Evolutionary conservation across 1,140 invertebrate genomes (phyloP).

Genomic region (Pseudomyrmex gracilis): DNA sequence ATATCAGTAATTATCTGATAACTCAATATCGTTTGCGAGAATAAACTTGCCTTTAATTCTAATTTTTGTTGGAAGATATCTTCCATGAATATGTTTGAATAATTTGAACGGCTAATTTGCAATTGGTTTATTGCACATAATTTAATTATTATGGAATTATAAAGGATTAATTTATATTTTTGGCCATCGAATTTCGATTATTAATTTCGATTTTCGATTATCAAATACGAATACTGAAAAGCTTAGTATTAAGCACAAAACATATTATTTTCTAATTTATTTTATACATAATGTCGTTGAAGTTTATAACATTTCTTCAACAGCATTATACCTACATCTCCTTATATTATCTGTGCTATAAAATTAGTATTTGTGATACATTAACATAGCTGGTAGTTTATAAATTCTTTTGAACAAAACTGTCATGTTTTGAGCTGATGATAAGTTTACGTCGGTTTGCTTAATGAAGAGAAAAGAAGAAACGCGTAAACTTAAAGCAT

Average conservation of each 20-base stretch:
- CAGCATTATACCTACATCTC: too few species aligned
- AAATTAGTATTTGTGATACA: too few species aligned
- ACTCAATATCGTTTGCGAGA: neutral
- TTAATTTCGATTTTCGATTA: neutral
- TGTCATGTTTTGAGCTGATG: too few species aligned
- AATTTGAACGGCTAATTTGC: neutral
- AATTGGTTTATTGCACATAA: neutral
- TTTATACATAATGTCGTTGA: too few species aligned
- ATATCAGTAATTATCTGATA: constrained; percentile 49
- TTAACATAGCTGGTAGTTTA: too few species aligned
- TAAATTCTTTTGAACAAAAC: too few species aligned
- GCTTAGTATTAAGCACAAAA: neutral
- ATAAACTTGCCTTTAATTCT: constrained; percentile 13
- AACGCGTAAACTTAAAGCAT: neutral
- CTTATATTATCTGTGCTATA: too few species aligned
- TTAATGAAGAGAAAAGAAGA: neutral
- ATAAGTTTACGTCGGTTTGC: too few species aligned
- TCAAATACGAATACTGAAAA: neutral
- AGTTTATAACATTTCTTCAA: too few species aligned
- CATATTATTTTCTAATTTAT: too few species aligned
- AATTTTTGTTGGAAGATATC: neutral
- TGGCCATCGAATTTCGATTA: neutral
- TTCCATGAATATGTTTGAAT: neutral
- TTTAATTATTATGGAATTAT: neutral
- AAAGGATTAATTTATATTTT: constrained; percentile 26